Evolutionary conservation across 53 echinoderm and acorn worm species (phyloP), one percentile per base, ranked within the genome.

Genomic region (Paracentrotus lividus): DNA sequence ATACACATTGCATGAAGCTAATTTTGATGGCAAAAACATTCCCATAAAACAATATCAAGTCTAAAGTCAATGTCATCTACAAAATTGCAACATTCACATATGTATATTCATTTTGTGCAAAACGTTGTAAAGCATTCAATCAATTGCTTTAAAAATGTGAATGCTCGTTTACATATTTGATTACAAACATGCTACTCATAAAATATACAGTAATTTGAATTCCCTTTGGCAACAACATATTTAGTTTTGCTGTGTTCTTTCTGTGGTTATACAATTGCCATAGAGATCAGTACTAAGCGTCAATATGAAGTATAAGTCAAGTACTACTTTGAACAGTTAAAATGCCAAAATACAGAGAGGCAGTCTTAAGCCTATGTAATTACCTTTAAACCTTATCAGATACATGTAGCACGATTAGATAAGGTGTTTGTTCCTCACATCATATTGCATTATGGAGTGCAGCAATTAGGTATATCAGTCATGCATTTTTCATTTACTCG

Each of bases 71-170:
- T 52, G 29, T 5, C 47, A 85, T 29, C 55, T 87, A 87, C 42
- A 85, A 27, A 87, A 51, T 87, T 87, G 87, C 87, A 87, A 87
- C 57, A 33, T 81, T 45, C 23, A 26, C 26, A 81, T n/a, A n/a
- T n/a, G n/a, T n/a, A n/a, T n/a, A n/a, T n/a, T 47, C 27, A 81
- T 47, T n/a, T 81, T 81, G 81, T 81, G 81, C 47, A 72, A 16
- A 72, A 60, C 26, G 26, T 26, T 64, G n/a, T 12, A 31, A 72
- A 72, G 36, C 72, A 72, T 38, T 72, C 72, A 72, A 72, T 69
- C 38, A 36, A 34, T 72, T 32, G 40, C 40, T 72, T n/a, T 40
- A 72, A 40, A 57, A 40, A 21, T 67, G 72, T 20, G 40, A 36
- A 72, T 72, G 1, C 29, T 72, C 36, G 20, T 72, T 72, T 20